Conservation (phyloP, 2,113 vertebrate species). For the Vidua chalybeata region DNA sequence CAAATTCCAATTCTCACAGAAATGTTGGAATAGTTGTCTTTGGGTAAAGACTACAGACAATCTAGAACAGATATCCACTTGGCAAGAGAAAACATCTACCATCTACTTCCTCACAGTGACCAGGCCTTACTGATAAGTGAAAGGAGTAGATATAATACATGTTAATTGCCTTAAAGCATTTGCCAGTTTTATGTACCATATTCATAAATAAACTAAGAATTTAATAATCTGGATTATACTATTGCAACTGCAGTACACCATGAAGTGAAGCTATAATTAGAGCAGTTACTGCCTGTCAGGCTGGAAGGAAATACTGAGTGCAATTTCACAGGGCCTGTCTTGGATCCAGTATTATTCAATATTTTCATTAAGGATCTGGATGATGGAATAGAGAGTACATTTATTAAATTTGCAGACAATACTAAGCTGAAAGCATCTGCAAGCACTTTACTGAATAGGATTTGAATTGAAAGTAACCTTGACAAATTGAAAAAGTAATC, state of each 20-base stretch:
- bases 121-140: neutral
- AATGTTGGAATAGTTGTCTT: neutral
- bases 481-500: slow-evolving; percentile 47
- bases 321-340: neutral
- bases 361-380: slow-evolving; percentile 53
- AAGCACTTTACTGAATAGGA: slow-evolving; percentile 52
- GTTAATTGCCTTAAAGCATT: neutral
- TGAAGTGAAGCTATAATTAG: neutral
- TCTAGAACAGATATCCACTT: neutral
- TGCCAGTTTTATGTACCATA: neutral
- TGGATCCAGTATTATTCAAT: slow-evolving; percentile 41
- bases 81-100: neutral
- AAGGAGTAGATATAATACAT: neutral
- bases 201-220: neutral
- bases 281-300: neutral
- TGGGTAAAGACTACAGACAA: neutral
- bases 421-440: slow-evolving; percentile 45
- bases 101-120: neutral
- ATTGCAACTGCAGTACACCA: neutral
- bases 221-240: neutral
- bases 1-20: neutral
- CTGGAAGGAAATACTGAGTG: neutral
- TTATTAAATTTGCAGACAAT: slow-evolving; percentile 56
- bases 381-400: slow-evolving; percentile 54
- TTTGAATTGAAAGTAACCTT: slow-evolving; percentile 52